A percentile compares a stretch with the other conserved stretches of the same genome.
Evolutionary conservation across 92 coral and sea anemone species (phyloP).

Genomic region (Umimayanthus kanabou): DNA sequence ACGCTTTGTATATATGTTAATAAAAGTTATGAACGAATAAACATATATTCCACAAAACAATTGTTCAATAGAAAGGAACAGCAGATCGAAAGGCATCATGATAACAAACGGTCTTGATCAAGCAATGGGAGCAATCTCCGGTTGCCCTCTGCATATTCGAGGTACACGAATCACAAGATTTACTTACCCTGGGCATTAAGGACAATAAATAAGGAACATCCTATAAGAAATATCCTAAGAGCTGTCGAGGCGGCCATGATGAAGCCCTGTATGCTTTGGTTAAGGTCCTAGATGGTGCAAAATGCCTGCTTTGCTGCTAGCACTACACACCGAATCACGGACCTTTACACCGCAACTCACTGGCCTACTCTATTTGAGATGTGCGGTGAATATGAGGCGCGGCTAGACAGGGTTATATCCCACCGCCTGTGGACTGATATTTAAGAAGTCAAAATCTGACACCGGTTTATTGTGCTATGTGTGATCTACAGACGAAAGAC

Average conservation of each 20-base stretch:
- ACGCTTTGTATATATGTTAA: not conserved
- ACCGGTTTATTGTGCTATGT: conserved; percentile 44
- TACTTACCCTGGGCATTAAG: conserved; percentile 36
- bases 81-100: conserved; percentile 5
- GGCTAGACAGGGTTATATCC: conserved; percentile 43
- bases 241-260: conserved; percentile 33
- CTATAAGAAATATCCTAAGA: conserved; percentile 30
- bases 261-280: conserved; percentile 32
- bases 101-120: not conserved
- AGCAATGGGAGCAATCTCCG: not conserved
- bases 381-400: conserved; percentile 48
- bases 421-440: conserved; percentile 49
- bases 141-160: not conserved
- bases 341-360: conserved; percentile 37
- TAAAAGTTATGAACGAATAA: not conserved
- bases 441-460: conserved; percentile 45
- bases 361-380: conserved; percentile 45
- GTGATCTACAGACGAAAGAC: conserved; percentile 45
- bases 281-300: conserved; percentile 49
- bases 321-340: conserved; percentile 50
- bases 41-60: not conserved
- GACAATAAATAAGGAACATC: conserved; percentile 34
- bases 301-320: conserved; percentile 38
- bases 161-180: not conserved
- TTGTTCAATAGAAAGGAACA: not conserved